These are phyloP conservation scores for Periparus ater DNA, from an alignment of 2,797 vertebrate genomes.

Conservation along the genomic window DNA sequence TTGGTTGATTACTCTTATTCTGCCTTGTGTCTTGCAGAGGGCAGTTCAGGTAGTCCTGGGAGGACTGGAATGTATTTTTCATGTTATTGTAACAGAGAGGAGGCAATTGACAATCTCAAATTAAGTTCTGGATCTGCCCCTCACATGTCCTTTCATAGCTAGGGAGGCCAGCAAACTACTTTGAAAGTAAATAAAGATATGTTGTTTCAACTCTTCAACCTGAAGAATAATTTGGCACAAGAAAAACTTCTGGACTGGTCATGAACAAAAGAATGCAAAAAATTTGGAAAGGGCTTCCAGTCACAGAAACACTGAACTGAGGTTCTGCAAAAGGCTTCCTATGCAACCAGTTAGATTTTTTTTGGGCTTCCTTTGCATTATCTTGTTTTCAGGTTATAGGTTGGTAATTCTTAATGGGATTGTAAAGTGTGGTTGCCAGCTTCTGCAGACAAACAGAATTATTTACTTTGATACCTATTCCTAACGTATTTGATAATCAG, in stretches of 20 bases:
- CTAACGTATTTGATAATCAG: not conserved
- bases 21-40: not conserved
- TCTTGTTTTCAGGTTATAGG: not conserved
- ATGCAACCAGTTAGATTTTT: not conserved
- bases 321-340: not conserved
- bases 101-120: not conserved
- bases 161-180: not conserved
- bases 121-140: not conserved
- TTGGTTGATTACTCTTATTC: not conserved
- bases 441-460: not conserved
- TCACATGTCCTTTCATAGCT: not conserved
- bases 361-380: not conserved
- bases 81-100: not conserved
- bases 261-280: conserved; percentile 1
- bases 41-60: not conserved
- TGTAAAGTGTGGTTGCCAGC: not conserved
- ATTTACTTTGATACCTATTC: not conserved
- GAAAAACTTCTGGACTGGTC: not conserved
- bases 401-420: not conserved
- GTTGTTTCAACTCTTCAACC: conserved; percentile 42
- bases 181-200: not conserved
- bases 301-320: not conserved
- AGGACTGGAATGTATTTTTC: not conserved
- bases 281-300: conserved; percentile 2
- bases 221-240: conserved; percentile 17